A percentile compares a stretch with the other conserved stretches of the same genome.
Evolutionary conservation across 2,113 vertebrate genomes (phyloP).

Genomic region (Cheilinus undulatus): DNA sequence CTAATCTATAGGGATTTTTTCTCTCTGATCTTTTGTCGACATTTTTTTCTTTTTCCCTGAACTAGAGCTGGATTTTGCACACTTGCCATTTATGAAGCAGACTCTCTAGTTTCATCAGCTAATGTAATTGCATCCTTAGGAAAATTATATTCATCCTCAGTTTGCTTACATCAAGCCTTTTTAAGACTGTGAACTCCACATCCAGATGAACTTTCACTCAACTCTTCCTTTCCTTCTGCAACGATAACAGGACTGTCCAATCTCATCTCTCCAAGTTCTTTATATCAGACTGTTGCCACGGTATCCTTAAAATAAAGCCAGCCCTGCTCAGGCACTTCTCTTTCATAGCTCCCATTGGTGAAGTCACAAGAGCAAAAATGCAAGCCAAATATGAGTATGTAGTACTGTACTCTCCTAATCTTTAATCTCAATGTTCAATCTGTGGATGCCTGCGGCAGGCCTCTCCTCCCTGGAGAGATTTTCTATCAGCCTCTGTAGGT

Average conservation of each 20-base stretch:
- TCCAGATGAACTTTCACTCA: conserved; percentile 36
- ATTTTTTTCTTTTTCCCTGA: conserved; percentile 7
- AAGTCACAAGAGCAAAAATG: conserved; percentile 32
- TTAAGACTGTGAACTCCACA: conserved; percentile 27
- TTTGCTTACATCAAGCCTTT: conserved; percentile 11
- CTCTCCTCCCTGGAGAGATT: conserved; percentile 33
- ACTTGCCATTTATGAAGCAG: conserved; percentile 32
- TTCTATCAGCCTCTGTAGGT: conserved; percentile 41
- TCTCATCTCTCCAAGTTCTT: not conserved
- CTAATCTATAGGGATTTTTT: not conserved
- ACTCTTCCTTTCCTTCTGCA: conserved; percentile 17
- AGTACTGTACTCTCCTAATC: conserved; percentile 21
- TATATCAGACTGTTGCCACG: conserved; percentile 18
- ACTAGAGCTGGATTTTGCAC: conserved; percentile 32
- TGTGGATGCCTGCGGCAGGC: conserved; percentile 40
- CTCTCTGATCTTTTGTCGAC: conserved; percentile 18
- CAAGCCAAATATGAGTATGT: conserved; percentile 17
- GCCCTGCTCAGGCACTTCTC: not conserved
- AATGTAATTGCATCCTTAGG: conserved; percentile 32
- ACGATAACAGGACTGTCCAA: conserved; percentile 18
- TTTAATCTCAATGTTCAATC: conserved; percentile 25
- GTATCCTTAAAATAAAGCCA: conserved; percentile 26
- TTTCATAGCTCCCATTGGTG: not conserved
- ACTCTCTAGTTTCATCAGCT: conserved; percentile 4
- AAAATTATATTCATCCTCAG: conserved; percentile 19